Conservation (phyloP, 2,888 invertebrate genomes). For the Drosophila fungiperda region DNA sequence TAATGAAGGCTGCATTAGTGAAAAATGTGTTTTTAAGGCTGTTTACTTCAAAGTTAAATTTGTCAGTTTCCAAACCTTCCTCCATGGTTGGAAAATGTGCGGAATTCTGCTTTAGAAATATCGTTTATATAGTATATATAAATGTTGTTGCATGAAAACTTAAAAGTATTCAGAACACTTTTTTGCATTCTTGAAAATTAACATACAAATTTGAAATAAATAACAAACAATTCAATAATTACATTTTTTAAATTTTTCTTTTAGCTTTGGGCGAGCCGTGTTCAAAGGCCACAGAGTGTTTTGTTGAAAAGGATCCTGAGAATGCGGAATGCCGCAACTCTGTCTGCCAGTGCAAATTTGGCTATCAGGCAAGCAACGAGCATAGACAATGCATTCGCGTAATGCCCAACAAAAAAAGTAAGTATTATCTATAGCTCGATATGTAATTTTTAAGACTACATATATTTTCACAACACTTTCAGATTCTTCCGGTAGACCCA, state of each 20-base stretch:
- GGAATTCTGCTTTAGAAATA: neutral
- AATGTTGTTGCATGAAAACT: neutral
- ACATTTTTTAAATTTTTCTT: neutral
- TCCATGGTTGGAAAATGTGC: neutral
- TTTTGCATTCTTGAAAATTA: neutral
- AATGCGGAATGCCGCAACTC: slow-evolving; percentile 84
- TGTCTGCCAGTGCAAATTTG: slow-evolving; percentile 83
- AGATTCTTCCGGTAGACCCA: slow-evolving; percentile 86
- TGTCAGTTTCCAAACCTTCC: neutral
- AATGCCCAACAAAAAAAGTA: slow-evolving; percentile 83
- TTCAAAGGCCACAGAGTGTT: slow-evolving; percentile 81
- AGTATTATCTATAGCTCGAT: slow-evolving; percentile 8
- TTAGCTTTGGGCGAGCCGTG: slow-evolving; percentile 81
- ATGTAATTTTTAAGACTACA: neutral
- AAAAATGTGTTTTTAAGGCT: neutral
- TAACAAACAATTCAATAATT: neutral
- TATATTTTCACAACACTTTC: slow-evolving; percentile 27
- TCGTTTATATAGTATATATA: no score
- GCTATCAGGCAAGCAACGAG: slow-evolving; percentile 71
- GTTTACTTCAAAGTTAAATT: neutral
- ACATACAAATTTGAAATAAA: neutral
- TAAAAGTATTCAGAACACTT: neutral
- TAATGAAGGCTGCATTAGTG: neutral
- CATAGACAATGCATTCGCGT: slow-evolving; percentile 80
- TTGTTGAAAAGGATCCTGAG: slow-evolving; percentile 80